phyloP scores from a whole-genome alignment of 2,888 invertebrate species.

The Drosophila pegasa region DNA sequence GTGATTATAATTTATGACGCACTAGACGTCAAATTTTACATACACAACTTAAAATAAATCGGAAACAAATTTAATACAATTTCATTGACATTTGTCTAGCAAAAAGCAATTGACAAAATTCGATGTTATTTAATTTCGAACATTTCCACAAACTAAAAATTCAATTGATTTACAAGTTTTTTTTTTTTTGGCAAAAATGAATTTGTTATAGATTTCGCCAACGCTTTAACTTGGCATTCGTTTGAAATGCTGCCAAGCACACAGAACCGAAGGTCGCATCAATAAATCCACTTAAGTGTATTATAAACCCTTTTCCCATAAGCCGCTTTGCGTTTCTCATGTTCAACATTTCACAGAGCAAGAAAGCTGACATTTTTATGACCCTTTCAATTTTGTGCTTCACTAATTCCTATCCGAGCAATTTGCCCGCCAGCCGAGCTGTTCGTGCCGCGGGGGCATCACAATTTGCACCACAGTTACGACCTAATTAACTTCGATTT shows the following conservation, averaged over 20 bases:
- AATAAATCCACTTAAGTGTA: slow-evolving; percentile 41
- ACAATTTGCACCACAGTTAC: slow-evolving; percentile 68
- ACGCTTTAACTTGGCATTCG: slow-evolving; percentile 18
- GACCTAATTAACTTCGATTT: slow-evolving; percentile 79
- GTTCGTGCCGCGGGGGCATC: slow-evolving; percentile 33
- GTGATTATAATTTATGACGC: slow-evolving; percentile 12
- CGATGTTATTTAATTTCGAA: neutral
- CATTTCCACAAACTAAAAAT: neutral
- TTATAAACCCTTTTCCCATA: slow-evolving; percentile 20
- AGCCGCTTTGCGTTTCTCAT: slow-evolving; percentile 39
- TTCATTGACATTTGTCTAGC: slow-evolving; percentile 9
- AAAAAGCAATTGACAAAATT: neutral
- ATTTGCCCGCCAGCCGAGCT: slow-evolving; percentile 29
- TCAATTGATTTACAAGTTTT: neutral
- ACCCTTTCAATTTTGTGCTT: slow-evolving; percentile 60
- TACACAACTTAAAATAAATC: slow-evolving; percentile 15
- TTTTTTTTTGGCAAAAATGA: neutral
- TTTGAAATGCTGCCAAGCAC: slow-evolving; percentile 18
- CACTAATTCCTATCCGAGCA: slow-evolving; percentile 61
- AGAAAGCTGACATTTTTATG: slow-evolving; percentile 57
- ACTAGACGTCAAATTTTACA: slow-evolving; percentile 2
- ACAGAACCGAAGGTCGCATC: slow-evolving; percentile 28
- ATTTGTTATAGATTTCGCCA: neutral
- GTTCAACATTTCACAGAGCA: slow-evolving; percentile 28
- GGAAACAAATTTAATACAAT: slow-evolving; percentile 1